Conservation (phyloP, 2,888 invertebrate species). For the Eurytoma californica region DNA sequence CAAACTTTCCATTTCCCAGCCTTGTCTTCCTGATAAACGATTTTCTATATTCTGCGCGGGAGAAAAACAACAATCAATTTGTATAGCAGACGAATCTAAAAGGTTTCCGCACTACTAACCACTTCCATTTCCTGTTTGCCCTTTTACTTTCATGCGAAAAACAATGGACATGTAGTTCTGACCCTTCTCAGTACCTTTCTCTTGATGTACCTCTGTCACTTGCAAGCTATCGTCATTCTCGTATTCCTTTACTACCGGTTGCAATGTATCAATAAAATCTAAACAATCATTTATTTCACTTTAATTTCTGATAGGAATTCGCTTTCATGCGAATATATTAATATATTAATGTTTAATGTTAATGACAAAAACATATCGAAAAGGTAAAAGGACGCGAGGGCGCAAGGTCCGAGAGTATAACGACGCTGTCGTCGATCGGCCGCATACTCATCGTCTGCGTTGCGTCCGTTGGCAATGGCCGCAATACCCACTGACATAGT, state of each 20-base stretch:
- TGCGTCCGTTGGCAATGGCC: constrained; percentile 57
- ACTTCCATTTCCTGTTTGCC: constrained; percentile 54
- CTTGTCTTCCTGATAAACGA: constrained; percentile 62
- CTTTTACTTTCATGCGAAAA: constrained; percentile 60
- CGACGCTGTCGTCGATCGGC: background rate
- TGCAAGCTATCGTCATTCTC: constrained; percentile 61
- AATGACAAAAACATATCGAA: no score
- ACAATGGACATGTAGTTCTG: constrained; percentile 66
- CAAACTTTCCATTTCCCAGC: constrained; percentile 55
- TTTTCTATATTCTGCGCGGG: constrained; percentile 59
- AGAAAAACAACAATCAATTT: no score
- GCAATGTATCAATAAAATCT: constrained; percentile 55
- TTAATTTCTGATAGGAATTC: background rate
- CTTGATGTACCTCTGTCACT: constrained; percentile 59
- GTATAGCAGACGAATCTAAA: no score
- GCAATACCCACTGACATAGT: constrained; percentile 58
- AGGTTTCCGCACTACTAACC: constrained; percentile 29
- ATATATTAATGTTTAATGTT: no score
- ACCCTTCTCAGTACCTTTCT: constrained; percentile 61
- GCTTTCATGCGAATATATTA: no score
- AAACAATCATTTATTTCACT: constrained; percentile 4
- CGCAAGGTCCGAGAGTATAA: no score
- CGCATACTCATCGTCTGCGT: constrained; percentile 29
- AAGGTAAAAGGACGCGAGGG: no score
- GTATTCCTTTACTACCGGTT: constrained; percentile 58